Evolutionary conservation across 2,888 invertebrate genomes (phyloP).

Genomic region (Volucella bombylans): DNA sequence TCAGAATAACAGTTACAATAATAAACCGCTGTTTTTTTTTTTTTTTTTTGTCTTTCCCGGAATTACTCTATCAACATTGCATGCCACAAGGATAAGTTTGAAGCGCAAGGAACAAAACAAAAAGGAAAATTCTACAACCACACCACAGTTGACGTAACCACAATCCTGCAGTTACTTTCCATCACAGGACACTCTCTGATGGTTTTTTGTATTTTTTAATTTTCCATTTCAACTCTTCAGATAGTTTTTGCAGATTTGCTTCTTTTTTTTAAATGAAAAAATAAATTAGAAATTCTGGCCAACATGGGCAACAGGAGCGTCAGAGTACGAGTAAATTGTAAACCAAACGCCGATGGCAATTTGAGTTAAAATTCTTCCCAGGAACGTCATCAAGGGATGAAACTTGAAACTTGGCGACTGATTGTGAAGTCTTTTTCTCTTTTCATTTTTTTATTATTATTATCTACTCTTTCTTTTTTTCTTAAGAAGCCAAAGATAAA

Average conservation of each 20-base stretch:
- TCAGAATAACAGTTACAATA: no score
- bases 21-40: not conserved
- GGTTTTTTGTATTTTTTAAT: not conserved
- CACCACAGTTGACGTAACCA: not conserved
- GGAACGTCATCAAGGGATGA: not conserved
- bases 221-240: slow-evolving; percentile 10
- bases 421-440: not conserved
- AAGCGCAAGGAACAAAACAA: not conserved
- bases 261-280: slow-evolving; percentile 53
- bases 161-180: not conserved
- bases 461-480: no score
- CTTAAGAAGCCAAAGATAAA: not conserved
- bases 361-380: slow-evolving; percentile 15
- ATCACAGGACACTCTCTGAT: not conserved
- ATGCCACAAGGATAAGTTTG: slow-evolving; percentile 1
- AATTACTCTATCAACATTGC: slow-evolving; percentile 46
- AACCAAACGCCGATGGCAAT: slow-evolving; percentile 35
- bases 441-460: no score
- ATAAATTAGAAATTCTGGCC: slow-evolving; percentile 65
- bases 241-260: slow-evolving; percentile 12
- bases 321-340: not conserved
- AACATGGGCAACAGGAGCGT: slow-evolving; percentile 25
- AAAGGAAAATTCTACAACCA: not conserved
- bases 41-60: slow-evolving; percentile 6
- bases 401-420: not conserved